Evolutionary conservation across 2,113 vertebrate species (phyloP), one percentile per base, ranked within the genome.

Genomic region (Clarias batrachus): DNA sequence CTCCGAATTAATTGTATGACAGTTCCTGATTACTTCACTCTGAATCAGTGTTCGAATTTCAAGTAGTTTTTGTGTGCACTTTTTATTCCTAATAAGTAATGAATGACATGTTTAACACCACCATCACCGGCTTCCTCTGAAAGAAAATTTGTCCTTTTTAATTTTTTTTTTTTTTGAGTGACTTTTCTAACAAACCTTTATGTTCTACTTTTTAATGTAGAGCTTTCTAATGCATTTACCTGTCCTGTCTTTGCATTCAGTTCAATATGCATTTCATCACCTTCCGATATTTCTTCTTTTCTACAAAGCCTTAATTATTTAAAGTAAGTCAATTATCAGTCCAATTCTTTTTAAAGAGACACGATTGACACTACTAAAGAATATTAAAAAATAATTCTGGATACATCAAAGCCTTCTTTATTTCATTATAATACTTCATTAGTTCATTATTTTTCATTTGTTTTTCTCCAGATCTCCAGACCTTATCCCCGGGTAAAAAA

Each of bases 21-120:
- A 60, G 79, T 81, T 60, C 79, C 30, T 81, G 79, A 81, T 81
- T 81, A 62, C 33, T 60, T 62, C 30, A 81, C 79, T 30, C 11
- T 23, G 17, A 81, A 81, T 81, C 57, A 81, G 59, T 33, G 33
- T 81, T 60, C 41, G 79, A 59, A 81, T 81, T 81, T 81, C 59
- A 81, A 81, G 23, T 79, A 79, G 77, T 21, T 79, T 79, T 16
- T 21, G 9, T 79, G 56, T 30, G 17, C 56, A 6, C 17, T 59
- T 79, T 79, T 59, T 56, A 33, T 59, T 11, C 4, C 30, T 16
- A 56, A 78, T 27, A 27, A 77, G 13, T 79, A 57, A 30, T 30
- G 17, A 78, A 78, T 78, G 11, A 21, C 33, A 37, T 79, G 27
- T 79, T 79, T 79, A 79, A 79, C 25, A 19, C 16, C 27, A 54